Percentiles rank a stretch among this genome's conserved stretches.
Evolutionary conservation across 2,797 vertebrate genomes (phyloP).

Genomic region (Hemitrygon akajei): DNA sequence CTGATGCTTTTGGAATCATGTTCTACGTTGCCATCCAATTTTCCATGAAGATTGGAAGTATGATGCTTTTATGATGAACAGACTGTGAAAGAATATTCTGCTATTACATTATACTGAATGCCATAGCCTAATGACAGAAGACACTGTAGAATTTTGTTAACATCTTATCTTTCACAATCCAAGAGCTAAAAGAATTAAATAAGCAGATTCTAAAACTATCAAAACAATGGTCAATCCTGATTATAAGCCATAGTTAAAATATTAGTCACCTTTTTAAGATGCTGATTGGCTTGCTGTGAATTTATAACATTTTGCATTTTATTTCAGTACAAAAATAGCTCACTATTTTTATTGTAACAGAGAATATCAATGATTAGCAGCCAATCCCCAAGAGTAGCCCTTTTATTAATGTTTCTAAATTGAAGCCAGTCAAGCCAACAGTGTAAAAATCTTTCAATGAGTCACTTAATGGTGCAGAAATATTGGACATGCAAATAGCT

Average conservation of each 20-base stretch:
- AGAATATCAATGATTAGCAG: neutral
- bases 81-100: neutral
- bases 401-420: neutral
- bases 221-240: neutral
- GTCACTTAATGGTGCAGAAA: conserved; percentile 1
- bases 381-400: neutral
- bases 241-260: neutral
- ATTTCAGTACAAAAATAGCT: neutral
- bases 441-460: neutral
- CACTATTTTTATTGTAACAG: neutral
- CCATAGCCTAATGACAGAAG: neutral
- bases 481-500: neutral
- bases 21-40: neutral
- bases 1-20: conserved; percentile 8
- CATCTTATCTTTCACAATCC: neutral
- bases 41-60: neutral
- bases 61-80: neutral
- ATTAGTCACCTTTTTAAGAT: neutral
- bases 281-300: neutral
- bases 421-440: conserved; percentile 7
- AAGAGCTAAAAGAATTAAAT: conserved; percentile 3
- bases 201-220: neutral
- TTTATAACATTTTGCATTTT: neutral
- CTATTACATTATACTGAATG: neutral
- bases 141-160: no score